These are phyloP conservation scores for Pagrus major DNA, from an alignment of 2,113 vertebrate species.

Conservation along the genomic window DNA sequence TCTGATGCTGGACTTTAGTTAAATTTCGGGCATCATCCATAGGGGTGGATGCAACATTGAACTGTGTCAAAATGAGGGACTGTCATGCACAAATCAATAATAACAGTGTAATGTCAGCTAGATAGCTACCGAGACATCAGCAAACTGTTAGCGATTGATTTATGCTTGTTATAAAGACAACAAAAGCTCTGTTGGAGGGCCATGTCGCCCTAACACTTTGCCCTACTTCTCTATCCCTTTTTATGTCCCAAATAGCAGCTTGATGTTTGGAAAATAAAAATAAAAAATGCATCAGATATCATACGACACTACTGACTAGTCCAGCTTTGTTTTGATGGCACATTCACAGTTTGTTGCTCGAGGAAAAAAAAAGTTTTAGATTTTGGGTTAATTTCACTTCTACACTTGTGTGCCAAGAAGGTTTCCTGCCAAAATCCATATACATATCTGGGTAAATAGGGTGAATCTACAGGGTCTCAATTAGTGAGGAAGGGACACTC, in stretches of 20 bases:
- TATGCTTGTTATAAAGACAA: too few species aligned
- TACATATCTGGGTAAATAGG: constrained; percentile 54
- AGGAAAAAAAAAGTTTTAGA: background rate
- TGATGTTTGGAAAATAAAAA: background rate
- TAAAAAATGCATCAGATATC: background rate
- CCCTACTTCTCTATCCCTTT: too few species aligned
- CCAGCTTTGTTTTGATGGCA: background rate
- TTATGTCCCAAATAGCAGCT: background rate
- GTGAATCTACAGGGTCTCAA: constrained; percentile 66
- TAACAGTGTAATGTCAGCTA: too few species aligned
- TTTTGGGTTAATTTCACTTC: constrained; percentile 17
- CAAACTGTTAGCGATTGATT: too few species aligned
- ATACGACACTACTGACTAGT: background rate
- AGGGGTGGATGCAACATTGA: too few species aligned
- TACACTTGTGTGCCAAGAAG: constrained; percentile 24
- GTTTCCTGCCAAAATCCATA: constrained; percentile 31
- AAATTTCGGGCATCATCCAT: too few species aligned
- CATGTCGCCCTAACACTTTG: too few species aligned
- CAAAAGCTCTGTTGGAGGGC: too few species aligned
- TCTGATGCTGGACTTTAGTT: too few species aligned
- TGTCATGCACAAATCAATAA: too few species aligned
- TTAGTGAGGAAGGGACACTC: constrained; percentile 53
- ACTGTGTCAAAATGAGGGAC: too few species aligned
- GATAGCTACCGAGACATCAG: too few species aligned
- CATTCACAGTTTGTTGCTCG: background rate